phyloP scores from a whole-genome alignment of 1,140 invertebrate genomes.

The Venturia canescens region DNA sequence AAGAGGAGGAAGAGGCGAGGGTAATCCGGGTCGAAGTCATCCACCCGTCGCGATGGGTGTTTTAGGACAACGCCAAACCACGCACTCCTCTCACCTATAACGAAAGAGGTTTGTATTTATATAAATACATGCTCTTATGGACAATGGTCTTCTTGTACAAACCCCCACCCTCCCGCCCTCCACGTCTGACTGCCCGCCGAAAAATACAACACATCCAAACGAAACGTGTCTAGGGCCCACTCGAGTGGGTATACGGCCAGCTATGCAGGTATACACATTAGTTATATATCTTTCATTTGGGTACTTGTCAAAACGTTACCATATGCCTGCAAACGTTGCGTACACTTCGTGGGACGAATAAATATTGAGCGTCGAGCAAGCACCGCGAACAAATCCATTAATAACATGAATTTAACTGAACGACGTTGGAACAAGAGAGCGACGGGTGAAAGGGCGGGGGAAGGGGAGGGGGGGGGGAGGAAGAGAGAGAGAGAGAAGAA shows the following conservation, averaged over 20 bases:
- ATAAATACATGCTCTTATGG: background rate
- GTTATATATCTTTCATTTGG: conserved; percentile 9
- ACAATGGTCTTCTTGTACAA: background rate
- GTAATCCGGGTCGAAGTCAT: background rate
- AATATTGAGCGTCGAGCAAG: conserved; percentile 68
- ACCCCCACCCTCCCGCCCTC: background rate
- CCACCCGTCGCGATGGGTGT: conserved; percentile 4
- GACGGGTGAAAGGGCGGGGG: background rate
- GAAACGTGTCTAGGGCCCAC: background rate
- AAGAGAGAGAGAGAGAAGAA: conserved; percentile 5
- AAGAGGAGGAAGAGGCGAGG: background rate
- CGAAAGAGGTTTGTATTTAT: background rate
- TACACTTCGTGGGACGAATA: conserved; percentile 60
- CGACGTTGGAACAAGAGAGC: conserved; percentile 7
- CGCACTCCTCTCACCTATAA: conserved; percentile 7
- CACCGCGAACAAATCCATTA: conserved; percentile 72
- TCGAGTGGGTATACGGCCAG: too few species aligned
- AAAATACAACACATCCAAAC: background rate
- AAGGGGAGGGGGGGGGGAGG: background rate
- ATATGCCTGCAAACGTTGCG: conserved; percentile 42
- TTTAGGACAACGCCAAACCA: conserved; percentile 6
- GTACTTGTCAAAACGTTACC: conserved; percentile 59
- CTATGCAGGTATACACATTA: background rate
- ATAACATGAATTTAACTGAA: conserved; percentile 67
- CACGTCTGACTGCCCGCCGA: too few species aligned